A percentile compares a stretch with the other conserved stretches of the same genome.
Evolutionary conservation across 2,888 invertebrate species (phyloP).

Genomic region (Plusia festucae): DNA sequence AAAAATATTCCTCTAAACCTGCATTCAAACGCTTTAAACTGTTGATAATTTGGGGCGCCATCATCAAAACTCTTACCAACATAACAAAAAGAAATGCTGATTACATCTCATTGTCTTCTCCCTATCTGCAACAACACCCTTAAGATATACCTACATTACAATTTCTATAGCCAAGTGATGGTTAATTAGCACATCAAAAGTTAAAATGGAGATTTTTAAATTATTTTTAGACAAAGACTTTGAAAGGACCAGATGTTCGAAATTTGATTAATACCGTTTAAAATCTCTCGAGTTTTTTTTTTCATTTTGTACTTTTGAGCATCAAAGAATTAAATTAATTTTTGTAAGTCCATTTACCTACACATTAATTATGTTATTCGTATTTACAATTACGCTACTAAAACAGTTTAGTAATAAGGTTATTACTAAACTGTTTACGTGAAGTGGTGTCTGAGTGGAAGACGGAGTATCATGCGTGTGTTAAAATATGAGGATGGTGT

Average conservation of each 20-base stretch:
- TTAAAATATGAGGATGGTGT: too few species aligned
- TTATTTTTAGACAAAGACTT: conserved; percentile 34
- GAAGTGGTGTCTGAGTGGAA: too few species aligned
- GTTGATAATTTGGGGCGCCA: conserved; percentile 43
- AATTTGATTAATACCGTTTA: conserved; percentile 29
- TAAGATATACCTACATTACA: conserved; percentile 40
- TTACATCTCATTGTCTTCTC: conserved; percentile 47
- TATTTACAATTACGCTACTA: too few species aligned
- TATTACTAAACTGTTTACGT: too few species aligned
- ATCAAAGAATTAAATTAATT: too few species aligned
- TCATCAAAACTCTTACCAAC: conserved; percentile 22
- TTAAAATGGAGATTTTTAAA: conserved; percentile 39
- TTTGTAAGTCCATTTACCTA: too few species aligned
- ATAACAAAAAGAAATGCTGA: conserved; percentile 50
- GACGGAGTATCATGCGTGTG: too few species aligned
- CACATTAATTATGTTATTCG: too few species aligned
- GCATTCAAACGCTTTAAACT: conserved; percentile 36
- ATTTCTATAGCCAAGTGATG: conserved; percentile 43
- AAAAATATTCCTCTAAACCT: background rate
- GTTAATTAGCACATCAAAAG: conserved; percentile 59
- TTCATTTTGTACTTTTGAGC: too few species aligned
- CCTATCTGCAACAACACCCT: conserved; percentile 37
- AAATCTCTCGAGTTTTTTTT: too few species aligned
- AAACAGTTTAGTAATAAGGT: too few species aligned
- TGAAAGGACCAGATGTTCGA: conserved; percentile 5